Percentiles rank a stretch among this genome's conserved stretches.
Evolutionary conservation across 1,140 invertebrate species (phyloP).

Genomic region (Papilio aristodemus): DNA sequence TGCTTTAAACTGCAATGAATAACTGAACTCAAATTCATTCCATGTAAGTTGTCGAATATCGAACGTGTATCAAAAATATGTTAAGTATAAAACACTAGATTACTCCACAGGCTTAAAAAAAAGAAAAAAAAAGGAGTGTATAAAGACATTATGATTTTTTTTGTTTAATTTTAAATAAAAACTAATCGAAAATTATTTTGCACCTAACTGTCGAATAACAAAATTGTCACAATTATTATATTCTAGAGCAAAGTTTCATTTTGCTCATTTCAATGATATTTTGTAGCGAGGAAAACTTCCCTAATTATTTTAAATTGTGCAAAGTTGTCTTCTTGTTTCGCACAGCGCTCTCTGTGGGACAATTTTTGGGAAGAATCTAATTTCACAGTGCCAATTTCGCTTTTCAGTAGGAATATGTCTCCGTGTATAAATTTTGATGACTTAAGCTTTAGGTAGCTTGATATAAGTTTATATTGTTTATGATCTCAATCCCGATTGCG

Average conservation of each 20-base stretch:
- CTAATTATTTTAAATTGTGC: conserved; percentile 17
- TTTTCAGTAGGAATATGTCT: conserved; percentile 17
- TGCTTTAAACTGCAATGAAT: too few relatives aligned
- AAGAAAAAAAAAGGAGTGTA: too few relatives aligned
- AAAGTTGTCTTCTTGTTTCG: conserved; percentile 10
- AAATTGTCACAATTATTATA: background rate
- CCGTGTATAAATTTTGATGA: conserved; percentile 16
- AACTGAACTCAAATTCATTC: too few relatives aligned
- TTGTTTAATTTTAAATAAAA: background rate
- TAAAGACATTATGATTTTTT: too few relatives aligned
- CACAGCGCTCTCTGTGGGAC: conserved; percentile 17
- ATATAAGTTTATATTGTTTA: background rate
- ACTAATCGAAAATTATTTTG: too few relatives aligned
- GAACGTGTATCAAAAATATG: too few relatives aligned
- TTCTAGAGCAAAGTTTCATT: conserved; percentile 13
- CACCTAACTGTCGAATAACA: background rate
- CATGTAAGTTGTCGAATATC: too few relatives aligned
- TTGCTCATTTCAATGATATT: conserved; percentile 4
- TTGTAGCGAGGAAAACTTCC: conserved; percentile 10
- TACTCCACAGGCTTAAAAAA: too few relatives aligned
- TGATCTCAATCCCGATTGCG: background rate
- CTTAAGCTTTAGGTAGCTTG: background rate
- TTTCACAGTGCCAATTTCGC: conserved; percentile 11
- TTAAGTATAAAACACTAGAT: too few relatives aligned
- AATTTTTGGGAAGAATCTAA: conserved; percentile 22